phyloP scores from a whole-genome alignment of 2,888 invertebrate species.

The Sphaerophoria taeniata region DNA sequence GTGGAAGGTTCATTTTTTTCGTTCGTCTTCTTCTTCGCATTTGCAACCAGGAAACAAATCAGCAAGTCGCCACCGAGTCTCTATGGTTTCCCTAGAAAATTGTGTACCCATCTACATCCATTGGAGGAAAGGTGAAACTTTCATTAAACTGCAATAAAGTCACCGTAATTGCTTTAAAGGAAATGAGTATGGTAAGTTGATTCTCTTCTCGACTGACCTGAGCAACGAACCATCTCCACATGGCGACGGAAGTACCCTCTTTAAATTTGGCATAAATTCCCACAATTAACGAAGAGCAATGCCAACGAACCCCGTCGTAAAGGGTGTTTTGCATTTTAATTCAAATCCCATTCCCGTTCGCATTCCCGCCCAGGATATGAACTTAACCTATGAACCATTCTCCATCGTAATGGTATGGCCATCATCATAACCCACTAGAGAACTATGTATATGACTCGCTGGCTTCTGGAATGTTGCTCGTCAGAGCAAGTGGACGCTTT shows the following conservation, averaged over 20 bases:
- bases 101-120: background rate
- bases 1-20: slow-evolving; percentile 9
- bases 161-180: slow-evolving; percentile 58
- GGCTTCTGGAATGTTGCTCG: slow-evolving; percentile 51
- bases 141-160: slow-evolving; percentile 59
- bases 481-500: slow-evolving; percentile 42
- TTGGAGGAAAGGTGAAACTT: slow-evolving; percentile 36
- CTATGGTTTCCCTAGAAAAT: background rate
- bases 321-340: slow-evolving; percentile 45
- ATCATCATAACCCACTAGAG: slow-evolving; percentile 29
- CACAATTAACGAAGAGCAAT: slow-evolving; percentile 22
- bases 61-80: slow-evolving; percentile 51
- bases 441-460: slow-evolving; percentile 11
- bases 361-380: slow-evolving; percentile 56
- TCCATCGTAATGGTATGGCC: background rate
- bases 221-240: background rate
- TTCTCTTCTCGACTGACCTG: background rate
- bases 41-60: slow-evolving; percentile 19
- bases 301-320: slow-evolving; percentile 36
- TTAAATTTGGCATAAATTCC: slow-evolving; percentile 40
- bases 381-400: slow-evolving; percentile 60
- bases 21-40: background rate
- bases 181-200: slow-evolving; percentile 27
- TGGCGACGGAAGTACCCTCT: background rate
- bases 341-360: background rate